A percentile compares a stretch with the other conserved stretches of the same genome.
phyloP scores from a whole-genome alignment of 2,888 invertebrate genomes.

The Panopea generosa region DNA sequence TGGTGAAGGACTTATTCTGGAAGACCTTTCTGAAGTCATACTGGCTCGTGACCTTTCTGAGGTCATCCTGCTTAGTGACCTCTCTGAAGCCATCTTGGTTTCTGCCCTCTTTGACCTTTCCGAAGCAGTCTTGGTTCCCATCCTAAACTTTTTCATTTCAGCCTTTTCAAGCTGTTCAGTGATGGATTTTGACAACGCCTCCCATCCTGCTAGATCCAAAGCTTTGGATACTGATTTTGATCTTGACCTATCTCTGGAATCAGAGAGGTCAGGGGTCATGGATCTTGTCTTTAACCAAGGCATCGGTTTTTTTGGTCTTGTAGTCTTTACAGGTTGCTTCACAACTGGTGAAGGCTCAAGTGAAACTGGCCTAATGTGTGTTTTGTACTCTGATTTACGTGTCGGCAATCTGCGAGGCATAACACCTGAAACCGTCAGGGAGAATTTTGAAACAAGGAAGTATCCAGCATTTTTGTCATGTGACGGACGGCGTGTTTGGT shows the following conservation, averaged over 20 bases:
- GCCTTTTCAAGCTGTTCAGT: slow-evolving; percentile 24
- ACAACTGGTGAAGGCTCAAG: no score
- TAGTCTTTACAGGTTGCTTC: no score
- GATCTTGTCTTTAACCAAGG: slow-evolving; percentile 31
- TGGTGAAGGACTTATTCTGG: slow-evolving; percentile 7
- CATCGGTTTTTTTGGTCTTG: no score
- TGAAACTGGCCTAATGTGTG: neutral
- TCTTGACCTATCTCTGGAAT: slow-evolving; percentile 24
- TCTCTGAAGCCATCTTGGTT: no score
- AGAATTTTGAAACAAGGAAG: slow-evolving; percentile 57
- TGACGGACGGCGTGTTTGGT: slow-evolving; percentile 31
- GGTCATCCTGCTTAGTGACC: no score
- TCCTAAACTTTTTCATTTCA: neutral
- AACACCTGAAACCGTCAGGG: slow-evolving; percentile 41
- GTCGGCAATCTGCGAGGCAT: neutral
- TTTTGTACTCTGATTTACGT: neutral
- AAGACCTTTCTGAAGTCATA: slow-evolving; percentile 2
- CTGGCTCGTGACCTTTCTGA: neutral
- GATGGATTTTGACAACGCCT: slow-evolving; percentile 15
- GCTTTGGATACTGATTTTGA: slow-evolving; percentile 23
- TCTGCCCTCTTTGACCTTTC: no score
- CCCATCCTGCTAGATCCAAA: slow-evolving; percentile 18
- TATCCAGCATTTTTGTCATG: slow-evolving; percentile 54
- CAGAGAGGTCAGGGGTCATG: slow-evolving; percentile 19
- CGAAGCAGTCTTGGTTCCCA: neutral